These are phyloP conservation scores for Drosophila nannoptera DNA, from an alignment of 1,140 invertebrate genomes.

Conservation along the genomic window DNA sequence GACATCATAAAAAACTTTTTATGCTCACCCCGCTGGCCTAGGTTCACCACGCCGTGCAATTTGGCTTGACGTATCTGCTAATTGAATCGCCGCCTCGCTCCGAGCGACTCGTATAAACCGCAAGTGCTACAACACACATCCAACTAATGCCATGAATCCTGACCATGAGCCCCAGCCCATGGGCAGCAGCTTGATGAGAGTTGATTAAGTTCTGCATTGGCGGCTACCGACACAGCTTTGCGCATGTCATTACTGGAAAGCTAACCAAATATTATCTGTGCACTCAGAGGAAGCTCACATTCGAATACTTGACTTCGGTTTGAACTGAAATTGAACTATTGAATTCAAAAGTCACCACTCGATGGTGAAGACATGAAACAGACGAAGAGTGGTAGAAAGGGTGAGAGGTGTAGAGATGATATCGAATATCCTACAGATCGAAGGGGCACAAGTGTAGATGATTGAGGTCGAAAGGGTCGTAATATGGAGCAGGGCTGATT, in stretches of 20 bases:
- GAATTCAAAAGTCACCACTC: no score
- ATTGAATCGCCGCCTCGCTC: conserved; percentile 44
- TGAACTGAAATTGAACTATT: no score
- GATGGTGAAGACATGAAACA: no score
- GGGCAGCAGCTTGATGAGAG: background rate
- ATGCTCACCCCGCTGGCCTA: conserved; percentile 9
- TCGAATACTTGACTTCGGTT: no score
- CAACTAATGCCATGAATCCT: conserved; percentile 9
- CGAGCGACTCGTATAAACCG: conserved; percentile 12
- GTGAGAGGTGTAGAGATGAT: no score
- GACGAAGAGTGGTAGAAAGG: no score
- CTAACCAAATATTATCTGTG: background rate
- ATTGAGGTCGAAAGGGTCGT: no score
- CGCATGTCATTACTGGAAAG: background rate
- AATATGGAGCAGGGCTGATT: no score
- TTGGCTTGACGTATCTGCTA: conserved; percentile 43
- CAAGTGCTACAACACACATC: conserved; percentile 7
- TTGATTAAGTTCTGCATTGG: conserved; percentile 17
- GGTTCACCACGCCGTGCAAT: conserved; percentile 3
- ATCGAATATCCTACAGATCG: no score
- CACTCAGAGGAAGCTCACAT: background rate
- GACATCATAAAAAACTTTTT: conserved; percentile 51
- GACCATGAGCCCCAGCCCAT: background rate
- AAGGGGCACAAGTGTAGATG: no score
- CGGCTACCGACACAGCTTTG: background rate